phyloP scores from a whole-genome alignment of 2,888 invertebrate genomes.

The Phanerotoma sp. region DNA sequence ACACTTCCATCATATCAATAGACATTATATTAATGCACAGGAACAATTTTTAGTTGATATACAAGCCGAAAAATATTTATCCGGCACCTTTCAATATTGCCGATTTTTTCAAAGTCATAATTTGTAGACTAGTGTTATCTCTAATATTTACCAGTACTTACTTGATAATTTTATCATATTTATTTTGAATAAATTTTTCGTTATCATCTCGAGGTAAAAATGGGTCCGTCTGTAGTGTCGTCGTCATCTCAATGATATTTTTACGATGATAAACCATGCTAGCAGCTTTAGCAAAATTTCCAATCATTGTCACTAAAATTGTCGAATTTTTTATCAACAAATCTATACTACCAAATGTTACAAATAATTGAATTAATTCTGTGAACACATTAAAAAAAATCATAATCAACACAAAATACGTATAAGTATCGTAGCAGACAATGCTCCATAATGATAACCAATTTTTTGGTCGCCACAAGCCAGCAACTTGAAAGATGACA shows the following conservation, averaged over 20 bases:
- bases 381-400: background rate
- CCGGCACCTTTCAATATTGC: too few relatives aligned
- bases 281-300: background rate
- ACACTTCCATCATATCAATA: too few relatives aligned
- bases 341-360: too few relatives aligned
- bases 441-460: background rate
- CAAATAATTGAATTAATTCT: background rate
- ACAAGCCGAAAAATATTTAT: too few relatives aligned
- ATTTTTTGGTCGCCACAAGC: background rate
- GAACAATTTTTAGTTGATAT: too few relatives aligned
- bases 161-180: slow-evolving; percentile 1
- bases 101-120: too few relatives aligned
- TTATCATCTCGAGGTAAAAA: background rate
- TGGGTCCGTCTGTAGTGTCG: background rate
- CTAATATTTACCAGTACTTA: too few relatives aligned
- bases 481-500: background rate
- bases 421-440: background rate
- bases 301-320: slow-evolving; percentile 2
- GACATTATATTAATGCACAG: too few relatives aligned
- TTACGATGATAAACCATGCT: background rate
- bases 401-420: background rate
- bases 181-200: background rate
- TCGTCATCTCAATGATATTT: background rate
- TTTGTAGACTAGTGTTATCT: too few relatives aligned
- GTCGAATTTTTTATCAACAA: background rate